phyloP scores from a whole-genome alignment of 2,797 vertebrate genomes.

The Bradypodion pumilum region DNA sequence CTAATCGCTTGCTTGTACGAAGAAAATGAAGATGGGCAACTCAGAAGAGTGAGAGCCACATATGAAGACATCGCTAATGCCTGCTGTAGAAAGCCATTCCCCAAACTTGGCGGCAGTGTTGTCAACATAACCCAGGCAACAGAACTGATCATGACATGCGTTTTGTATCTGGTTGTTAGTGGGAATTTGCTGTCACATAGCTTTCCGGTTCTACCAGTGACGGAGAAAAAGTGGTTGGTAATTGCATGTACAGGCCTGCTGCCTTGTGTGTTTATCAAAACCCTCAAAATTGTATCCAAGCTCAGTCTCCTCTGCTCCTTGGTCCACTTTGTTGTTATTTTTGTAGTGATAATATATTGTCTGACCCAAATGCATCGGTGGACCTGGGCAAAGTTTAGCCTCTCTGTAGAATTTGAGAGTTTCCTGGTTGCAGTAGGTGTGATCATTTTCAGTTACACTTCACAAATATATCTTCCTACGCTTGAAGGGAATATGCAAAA shows the following conservation, averaged over 20 bases:
- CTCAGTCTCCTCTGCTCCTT: conserved; percentile 85
- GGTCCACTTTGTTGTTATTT: conserved; percentile 81
- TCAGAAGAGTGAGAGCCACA: conserved; percentile 75
- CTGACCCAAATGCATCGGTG: conserved; percentile 76
- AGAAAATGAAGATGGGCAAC: conserved; percentile 73
- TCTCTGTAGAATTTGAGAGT: conserved; percentile 77
- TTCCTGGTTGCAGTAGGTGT: conserved; percentile 82
- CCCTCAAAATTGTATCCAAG: conserved; percentile 79
- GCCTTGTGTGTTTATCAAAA: conserved; percentile 81
- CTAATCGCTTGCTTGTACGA: conserved; percentile 80
- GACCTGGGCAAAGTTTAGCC: conserved; percentile 76
- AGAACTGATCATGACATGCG: conserved; percentile 83
- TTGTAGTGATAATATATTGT: conserved; percentile 79
- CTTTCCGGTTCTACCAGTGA: conserved; percentile 70
- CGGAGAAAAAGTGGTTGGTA: conserved; percentile 75
- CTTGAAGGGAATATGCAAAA: conserved; percentile 83
- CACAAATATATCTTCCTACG: conserved; percentile 84
- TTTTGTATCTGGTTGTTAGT: conserved; percentile 81
- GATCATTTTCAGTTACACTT: conserved; percentile 89
- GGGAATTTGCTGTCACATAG: conserved; percentile 79
- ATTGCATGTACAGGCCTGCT: conserved; percentile 75
- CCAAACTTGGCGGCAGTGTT: conserved; percentile 73
- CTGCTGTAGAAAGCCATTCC: conserved; percentile 74
- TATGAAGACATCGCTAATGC: conserved; percentile 81
- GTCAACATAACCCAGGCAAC: conserved; percentile 74